Percentiles rank a stretch among this genome's conserved stretches.
Conservation (phyloP, 2,797 vertebrate species). For the Chanos chanos region DNA sequence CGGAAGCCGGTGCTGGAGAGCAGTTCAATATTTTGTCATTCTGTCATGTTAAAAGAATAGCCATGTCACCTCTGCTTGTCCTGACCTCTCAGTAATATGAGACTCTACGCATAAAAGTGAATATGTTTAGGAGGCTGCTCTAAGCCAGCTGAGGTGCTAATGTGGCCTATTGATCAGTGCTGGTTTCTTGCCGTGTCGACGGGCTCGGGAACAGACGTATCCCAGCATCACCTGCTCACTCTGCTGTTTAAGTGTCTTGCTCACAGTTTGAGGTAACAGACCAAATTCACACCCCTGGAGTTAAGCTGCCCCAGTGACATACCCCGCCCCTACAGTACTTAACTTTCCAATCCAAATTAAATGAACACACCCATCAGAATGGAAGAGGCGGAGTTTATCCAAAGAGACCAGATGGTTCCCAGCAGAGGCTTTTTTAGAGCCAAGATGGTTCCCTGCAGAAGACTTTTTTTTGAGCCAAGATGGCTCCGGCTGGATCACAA, state of each 20-base stretch:
- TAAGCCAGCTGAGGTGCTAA: constrained; percentile 3
- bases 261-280: constrained; percentile 2
- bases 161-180: constrained; percentile 2
- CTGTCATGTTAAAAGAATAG: not conserved
- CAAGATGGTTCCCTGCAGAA: constrained; percentile 73
- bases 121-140: no score
- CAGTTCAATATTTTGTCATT: not conserved
- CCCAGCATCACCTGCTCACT: constrained; percentile 1
- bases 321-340: no score
- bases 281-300: constrained; percentile 7
- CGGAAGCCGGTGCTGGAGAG: not conserved
- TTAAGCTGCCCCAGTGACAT: constrained; percentile 7
- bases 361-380: constrained; percentile 50
- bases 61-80: no score
- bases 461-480: constrained; percentile 69
- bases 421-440: constrained; percentile 59
- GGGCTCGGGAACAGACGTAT: not conserved
- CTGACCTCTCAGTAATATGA: no score
- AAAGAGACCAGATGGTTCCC: constrained; percentile 40
- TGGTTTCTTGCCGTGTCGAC: not conserved
- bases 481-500: constrained; percentile 72
- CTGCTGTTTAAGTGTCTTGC: not conserved
- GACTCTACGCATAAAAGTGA: no score
- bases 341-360: not conserved
- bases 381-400: constrained; percentile 13